Evolutionary conservation across 2,888 invertebrate species (phyloP).

Genomic region (Nomada fabriciana): DNA sequence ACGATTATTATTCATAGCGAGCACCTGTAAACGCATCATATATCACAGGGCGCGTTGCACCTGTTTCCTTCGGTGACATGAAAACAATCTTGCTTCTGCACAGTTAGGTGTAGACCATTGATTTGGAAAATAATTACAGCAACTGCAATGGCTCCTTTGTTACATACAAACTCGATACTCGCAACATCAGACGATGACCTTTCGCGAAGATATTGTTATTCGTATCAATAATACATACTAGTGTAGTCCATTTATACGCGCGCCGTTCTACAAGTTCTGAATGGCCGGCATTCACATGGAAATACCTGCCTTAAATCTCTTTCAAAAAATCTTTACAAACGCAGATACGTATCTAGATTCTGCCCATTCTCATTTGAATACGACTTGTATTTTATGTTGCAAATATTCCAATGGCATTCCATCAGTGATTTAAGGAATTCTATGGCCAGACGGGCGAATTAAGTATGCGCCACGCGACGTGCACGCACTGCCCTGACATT

Average conservation of each 20-base stretch:
- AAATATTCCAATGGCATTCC: background rate
- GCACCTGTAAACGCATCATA: background rate
- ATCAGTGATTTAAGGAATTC: slow-evolving; percentile 30
- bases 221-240: slow-evolving; percentile 50
- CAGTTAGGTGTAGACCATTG: background rate
- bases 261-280: slow-evolving; percentile 30
- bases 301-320: slow-evolving; percentile 16
- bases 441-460: slow-evolving; percentile 9
- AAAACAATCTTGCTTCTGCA: background rate
- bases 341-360: background rate
- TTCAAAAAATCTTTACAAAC: background rate
- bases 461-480: background rate
- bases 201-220: slow-evolving; percentile 64
- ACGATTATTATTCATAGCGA: background rate
- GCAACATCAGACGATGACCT: slow-evolving; percentile 75
- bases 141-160: slow-evolving; percentile 55
- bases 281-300: slow-evolving; percentile 24
- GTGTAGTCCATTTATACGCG: slow-evolving; percentile 46
- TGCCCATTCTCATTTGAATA: background rate
- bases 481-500: background rate
- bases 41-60: too few relatives aligned
- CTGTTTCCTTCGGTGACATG: background rate
- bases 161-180: slow-evolving; percentile 58
- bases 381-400: too few relatives aligned
- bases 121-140: slow-evolving; percentile 39